phyloP scores from a whole-genome alignment of 2,888 invertebrate genomes.

The Macrosiphum euphorbiae region DNA sequence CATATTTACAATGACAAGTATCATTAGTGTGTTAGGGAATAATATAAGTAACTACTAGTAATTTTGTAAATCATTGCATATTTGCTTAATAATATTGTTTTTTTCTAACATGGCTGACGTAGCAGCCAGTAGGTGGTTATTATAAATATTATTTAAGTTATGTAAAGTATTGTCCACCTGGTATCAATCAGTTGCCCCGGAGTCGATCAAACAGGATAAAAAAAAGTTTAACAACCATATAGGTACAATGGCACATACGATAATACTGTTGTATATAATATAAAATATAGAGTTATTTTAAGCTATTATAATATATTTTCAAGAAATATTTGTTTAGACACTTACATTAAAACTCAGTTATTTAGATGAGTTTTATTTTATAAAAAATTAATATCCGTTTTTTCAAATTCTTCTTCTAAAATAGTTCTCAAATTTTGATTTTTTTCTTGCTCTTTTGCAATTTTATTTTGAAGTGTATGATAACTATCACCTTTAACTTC shows the following conservation, averaged over 20 bases:
- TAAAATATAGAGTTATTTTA: background rate
- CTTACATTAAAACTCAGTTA: background rate
- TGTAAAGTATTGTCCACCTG: background rate
- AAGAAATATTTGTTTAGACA: background rate
- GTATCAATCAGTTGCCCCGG: background rate
- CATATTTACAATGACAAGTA: background rate
- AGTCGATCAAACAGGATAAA: background rate
- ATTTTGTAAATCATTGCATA: background rate
- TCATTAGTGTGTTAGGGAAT: background rate
- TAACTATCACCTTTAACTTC: conserved; percentile 27
- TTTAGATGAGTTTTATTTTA: background rate
- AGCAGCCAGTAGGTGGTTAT: background rate
- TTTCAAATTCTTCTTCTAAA: conserved; percentile 19
- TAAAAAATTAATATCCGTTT: background rate
- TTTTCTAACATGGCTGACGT: background rate
- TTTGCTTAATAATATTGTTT: background rate
- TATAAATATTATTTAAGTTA: background rate
- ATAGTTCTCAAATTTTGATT: conserved; percentile 38
- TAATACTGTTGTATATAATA: background rate
- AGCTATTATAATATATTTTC: background rate
- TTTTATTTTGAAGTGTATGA: background rate
- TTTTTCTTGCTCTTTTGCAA: background rate
- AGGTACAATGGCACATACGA: too few relatives aligned
- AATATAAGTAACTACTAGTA: background rate
- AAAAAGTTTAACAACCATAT: too few relatives aligned